These are phyloP conservation scores for Meiosimyza decipiens DNA, from an alignment of 2,888 invertebrate genomes.

Conservation along the genomic window DNA sequence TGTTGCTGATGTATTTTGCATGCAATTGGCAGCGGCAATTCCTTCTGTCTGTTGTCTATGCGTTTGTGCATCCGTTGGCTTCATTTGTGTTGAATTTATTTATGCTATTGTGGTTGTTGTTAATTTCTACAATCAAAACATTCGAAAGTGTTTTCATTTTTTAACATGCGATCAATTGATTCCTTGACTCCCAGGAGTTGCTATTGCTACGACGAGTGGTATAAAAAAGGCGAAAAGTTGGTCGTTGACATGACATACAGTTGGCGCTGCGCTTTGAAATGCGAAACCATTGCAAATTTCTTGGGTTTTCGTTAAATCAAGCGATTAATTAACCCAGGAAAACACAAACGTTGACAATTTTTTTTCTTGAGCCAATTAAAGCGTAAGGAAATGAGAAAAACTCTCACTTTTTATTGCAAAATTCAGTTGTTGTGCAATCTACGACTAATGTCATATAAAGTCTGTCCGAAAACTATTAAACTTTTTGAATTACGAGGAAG, in stretches of 20 bases:
- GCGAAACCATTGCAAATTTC: conserved; percentile 25
- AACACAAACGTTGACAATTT: too few relatives aligned
- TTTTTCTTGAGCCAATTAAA: too few relatives aligned
- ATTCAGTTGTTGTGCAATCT: too few relatives aligned
- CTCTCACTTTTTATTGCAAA: too few relatives aligned
- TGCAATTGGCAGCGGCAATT: conserved; percentile 6
- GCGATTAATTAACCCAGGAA: too few relatives aligned
- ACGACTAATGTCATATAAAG: too few relatives aligned
- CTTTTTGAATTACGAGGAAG: too few relatives aligned
- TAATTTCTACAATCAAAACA: conserved; percentile 10
- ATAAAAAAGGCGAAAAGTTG: not conserved
- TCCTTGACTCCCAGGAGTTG: not conserved
- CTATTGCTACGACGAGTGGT: not conserved
- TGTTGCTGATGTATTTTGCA: conserved; percentile 12
- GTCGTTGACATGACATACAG: conserved; percentile 41
- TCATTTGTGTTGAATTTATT: not conserved
- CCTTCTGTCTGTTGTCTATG: conserved; percentile 6
- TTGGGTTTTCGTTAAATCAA: too few relatives aligned
- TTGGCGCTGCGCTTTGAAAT: conserved; percentile 43
- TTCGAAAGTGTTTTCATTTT: conserved; percentile 23
- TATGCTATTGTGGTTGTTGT: conserved; percentile 10
- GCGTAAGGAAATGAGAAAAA: too few relatives aligned
- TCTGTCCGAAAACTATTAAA: too few relatives aligned
- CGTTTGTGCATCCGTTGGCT: conserved; percentile 4
- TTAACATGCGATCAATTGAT: conserved; percentile 3